These are phyloP conservation scores for Acomys russatus DNA, from an alignment of 2,797 vertebrate species.

Conservation along the genomic window DNA sequence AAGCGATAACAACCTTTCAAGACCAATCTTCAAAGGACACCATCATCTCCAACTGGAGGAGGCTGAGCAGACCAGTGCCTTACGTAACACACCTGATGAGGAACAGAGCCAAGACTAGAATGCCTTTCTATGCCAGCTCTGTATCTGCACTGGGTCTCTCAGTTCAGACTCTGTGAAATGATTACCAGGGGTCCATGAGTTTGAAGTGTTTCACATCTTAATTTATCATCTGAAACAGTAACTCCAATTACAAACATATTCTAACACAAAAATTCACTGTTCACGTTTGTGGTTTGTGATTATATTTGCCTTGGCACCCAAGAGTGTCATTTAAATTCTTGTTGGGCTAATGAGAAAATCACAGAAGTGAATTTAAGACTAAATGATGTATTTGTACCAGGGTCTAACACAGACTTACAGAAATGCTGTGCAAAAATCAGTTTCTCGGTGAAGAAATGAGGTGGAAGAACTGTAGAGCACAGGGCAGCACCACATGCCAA, in stretches of 20 bases:
- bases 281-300: conserved; percentile 14
- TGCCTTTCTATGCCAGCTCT: neutral
- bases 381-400: conserved; percentile 21
- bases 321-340: conserved; percentile 41
- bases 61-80: neutral
- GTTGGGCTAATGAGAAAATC: conserved; percentile 53
- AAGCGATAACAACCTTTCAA: neutral
- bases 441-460: neutral
- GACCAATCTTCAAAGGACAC: neutral
- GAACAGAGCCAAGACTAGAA: neutral
- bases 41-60: neutral
- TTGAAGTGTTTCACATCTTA: neutral
- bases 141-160: neutral
- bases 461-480: neutral
- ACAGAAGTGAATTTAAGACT: conserved; percentile 59
- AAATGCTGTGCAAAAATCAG: neutral
- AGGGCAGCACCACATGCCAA: neutral
- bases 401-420: neutral
- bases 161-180: neutral
- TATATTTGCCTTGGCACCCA: neutral
- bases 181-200: neutral
- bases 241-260: conserved; percentile 1
- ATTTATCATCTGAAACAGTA: conserved; percentile 49
- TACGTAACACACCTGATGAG: neutral
- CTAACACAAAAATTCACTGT: neutral